Conservation (phyloP, 2,888 invertebrate species). For the Himalopsyche japonica region DNA sequence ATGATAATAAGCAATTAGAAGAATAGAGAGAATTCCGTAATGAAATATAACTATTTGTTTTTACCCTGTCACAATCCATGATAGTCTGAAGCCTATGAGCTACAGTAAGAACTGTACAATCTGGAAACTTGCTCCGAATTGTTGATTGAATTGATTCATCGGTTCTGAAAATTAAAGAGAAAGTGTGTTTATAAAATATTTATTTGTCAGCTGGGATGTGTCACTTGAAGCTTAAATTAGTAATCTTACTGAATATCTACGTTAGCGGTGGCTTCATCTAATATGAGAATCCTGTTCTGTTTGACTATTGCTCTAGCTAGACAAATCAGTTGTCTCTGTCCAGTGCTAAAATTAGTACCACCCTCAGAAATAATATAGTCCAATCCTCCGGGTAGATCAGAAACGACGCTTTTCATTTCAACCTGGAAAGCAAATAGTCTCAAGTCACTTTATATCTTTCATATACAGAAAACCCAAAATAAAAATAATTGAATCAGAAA, state of each 20-base stretch:
- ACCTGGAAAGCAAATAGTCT: conserved; percentile 44
- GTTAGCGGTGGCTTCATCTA: conserved; percentile 71
- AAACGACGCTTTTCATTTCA: conserved; percentile 58
- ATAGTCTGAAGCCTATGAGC: conserved; percentile 90
- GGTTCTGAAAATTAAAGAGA: conserved; percentile 54
- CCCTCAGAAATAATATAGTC: conserved; percentile 60
- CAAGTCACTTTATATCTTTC: not conserved
- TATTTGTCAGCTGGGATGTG: too few relatives aligned
- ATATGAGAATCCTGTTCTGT: conserved; percentile 61
- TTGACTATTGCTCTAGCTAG: conserved; percentile 66
- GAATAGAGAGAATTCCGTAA: not conserved
- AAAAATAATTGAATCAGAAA: too few relatives aligned
- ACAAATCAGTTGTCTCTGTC: conserved; percentile 69
- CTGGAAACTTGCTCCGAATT: conserved; percentile 73
- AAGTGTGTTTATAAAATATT: too few relatives aligned
- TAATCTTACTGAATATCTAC: conserved; percentile 51
- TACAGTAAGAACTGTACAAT: conserved; percentile 86
- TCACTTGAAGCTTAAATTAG: too few relatives aligned
- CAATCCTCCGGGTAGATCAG: conserved; percentile 51
- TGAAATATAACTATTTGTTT: not conserved
- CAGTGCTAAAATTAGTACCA: conserved; percentile 66
- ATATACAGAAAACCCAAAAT: too few relatives aligned
- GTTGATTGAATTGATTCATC: conserved; percentile 82
- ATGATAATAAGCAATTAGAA: too few relatives aligned
- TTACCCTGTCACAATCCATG: conserved; percentile 67